Base-by-base conservation (phyloP, 2,113 vertebrate genomes). In the Coreoperca whiteheadi region DNA sequence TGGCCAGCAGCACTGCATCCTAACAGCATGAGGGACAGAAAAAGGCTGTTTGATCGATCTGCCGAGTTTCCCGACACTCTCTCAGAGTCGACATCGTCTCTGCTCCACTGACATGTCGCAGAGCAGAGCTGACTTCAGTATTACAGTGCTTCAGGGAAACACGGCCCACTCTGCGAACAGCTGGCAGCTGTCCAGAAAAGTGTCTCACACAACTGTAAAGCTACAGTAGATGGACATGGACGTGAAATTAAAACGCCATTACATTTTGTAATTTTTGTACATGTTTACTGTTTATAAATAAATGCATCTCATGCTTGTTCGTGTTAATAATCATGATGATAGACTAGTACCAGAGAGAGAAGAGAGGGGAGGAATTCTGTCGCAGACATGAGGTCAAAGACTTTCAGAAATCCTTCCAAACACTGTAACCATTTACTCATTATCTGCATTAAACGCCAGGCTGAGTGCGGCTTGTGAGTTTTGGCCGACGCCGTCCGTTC, bases 261-360 rank as follows among this genome's bases (percentile, higher is more conserved):
- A 76, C 71, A 94, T 96, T 94, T 94, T 95, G 92, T 95, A 83
- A 66, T 94, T 96, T 91, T 91, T 92, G 85, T 91, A 69, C 72
- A 76, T 70, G 83, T 93, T 92, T 88, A 80, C 85, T 2, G 41
- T 84, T 89, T 96, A 96, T 97, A 97, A 98, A 98, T 98, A 97
- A 97, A 98, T 97, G 97, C 96, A 96, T 96, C 96, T 97, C 97
- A 98, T 98, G 97, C 97, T 97, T 96, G 96, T 96, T 97, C 96
- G 96, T 96, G 87, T 91, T 78, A 82, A 87, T 89, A 88, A 96
- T 96, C 96, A 97, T 96, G 72, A 90, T 83, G 87, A 82, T 78
- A 95, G 95, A 96, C 96, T 72, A 96, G 95, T 96, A 97, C 94
- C 96, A 96, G 96, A 87, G 83, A 60, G 96, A 96, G 94, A 74